phyloP scores from a whole-genome alignment of 1,140 invertebrate species.

The Aphelinus atriplicis region DNA sequence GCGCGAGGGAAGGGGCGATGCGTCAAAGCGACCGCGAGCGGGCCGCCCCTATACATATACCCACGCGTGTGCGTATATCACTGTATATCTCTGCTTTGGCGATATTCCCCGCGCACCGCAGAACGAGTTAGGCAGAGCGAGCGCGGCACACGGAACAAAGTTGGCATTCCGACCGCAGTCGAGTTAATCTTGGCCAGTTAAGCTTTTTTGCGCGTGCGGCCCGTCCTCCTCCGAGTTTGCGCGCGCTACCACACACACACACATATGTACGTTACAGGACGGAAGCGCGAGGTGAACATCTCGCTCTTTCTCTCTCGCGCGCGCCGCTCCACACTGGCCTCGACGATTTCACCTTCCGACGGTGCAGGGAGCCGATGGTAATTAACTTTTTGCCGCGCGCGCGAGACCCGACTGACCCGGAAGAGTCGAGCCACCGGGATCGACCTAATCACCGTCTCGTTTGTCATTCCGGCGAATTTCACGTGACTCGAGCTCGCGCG shows the following conservation, averaged over 20 bases:
- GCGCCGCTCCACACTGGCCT: background rate
- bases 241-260: slow-evolving; percentile 7
- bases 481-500: background rate
- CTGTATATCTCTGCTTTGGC: background rate
- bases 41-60: background rate
- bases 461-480: slow-evolving; percentile 51
- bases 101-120: background rate
- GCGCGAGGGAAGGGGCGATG: background rate
- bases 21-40: background rate
- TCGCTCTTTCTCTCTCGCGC: background rate
- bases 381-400: slow-evolving; percentile 57
- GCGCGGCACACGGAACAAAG: slow-evolving; percentile 27
- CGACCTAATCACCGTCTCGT: slow-evolving; percentile 54
- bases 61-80: background rate
- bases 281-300: too few relatives aligned
- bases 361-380: slow-evolving; percentile 41
- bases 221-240: background rate
- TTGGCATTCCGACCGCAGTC: slow-evolving; percentile 40
- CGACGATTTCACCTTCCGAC: slow-evolving; percentile 45
- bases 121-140: slow-evolving; percentile 5
- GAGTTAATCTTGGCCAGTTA: slow-evolving; percentile 44
- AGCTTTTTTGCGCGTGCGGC: slow-evolving; percentile 38
- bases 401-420: background rate
- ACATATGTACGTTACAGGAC: slow-evolving; percentile 6
- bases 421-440: slow-evolving; percentile 43